Percentiles rank a stretch among this genome's conserved stretches.
phyloP scores from a whole-genome alignment of 2,797 vertebrate species.

The Argya squamiceps region DNA sequence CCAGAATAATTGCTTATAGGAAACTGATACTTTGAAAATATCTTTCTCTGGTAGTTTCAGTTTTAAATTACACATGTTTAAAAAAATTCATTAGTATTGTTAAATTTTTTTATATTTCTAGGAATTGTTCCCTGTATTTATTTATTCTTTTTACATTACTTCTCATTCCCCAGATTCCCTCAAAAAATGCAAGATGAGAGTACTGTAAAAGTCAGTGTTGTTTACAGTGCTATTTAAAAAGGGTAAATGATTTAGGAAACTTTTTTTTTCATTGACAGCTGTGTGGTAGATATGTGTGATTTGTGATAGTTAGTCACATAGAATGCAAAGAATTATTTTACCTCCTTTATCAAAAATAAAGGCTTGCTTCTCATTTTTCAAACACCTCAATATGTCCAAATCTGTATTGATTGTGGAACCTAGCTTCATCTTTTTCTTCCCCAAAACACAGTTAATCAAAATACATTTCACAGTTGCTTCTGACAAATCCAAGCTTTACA shows the following conservation, averaged over 20 bases:
- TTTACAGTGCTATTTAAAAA: neutral
- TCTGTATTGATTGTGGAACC: neutral
- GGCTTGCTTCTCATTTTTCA: neutral
- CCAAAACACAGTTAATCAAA: neutral
- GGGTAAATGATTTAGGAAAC: neutral
- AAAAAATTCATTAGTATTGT: neutral
- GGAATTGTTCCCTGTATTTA: neutral
- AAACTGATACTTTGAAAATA: neutral
- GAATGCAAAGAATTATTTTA: neutral
- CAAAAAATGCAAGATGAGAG: neutral
- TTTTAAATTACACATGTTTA: neutral
- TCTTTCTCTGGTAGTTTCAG: neutral
- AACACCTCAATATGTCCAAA: accelerated
- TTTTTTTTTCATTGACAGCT: neutral
- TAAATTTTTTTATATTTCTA: neutral
- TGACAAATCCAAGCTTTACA: neutral
- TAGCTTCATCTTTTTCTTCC: neutral
- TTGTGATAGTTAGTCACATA: neutral
- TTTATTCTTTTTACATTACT: neutral
- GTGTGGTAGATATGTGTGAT: neutral
- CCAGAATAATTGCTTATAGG: neutral
- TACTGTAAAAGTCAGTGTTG: neutral
- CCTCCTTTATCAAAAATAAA: neutral
- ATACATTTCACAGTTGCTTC: neutral
- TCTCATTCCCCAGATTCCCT: neutral